Evolutionary conservation across 2,113 vertebrate species (phyloP).

Genomic region (Heptranchias perlo): DNA sequence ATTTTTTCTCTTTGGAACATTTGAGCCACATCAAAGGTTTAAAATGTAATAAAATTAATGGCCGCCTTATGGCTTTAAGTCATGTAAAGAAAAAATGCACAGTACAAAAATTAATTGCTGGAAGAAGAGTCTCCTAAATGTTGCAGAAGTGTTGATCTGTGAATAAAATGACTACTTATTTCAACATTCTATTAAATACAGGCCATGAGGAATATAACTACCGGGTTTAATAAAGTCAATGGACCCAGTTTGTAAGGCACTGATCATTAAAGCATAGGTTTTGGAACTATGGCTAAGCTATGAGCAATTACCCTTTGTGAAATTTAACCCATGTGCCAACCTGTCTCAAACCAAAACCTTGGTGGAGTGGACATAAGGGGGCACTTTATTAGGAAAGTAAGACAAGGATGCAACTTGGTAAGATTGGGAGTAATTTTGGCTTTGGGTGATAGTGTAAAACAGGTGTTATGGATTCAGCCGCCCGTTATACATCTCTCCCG

Average conservation of each 20-base stretch:
- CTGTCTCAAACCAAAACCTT: too few relatives aligned
- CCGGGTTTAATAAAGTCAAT: slow-evolving; percentile 9
- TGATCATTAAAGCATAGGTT: background rate
- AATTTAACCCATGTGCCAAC: too few relatives aligned
- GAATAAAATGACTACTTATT: slow-evolving; percentile 25
- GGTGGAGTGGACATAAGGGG: too few relatives aligned
- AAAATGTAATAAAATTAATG: background rate
- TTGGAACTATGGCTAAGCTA: background rate
- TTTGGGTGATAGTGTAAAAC: too few relatives aligned
- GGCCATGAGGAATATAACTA: background rate
- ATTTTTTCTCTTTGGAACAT: background rate
- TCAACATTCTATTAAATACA: background rate
- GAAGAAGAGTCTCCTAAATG: background rate
- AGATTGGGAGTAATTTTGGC: too few relatives aligned
- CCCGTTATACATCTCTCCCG: too few relatives aligned
- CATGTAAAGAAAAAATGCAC: background rate
- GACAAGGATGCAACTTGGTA: too few relatives aligned
- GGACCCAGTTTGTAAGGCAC: background rate
- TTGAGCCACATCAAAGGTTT: background rate
- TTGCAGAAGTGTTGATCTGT: slow-evolving; percentile 15
- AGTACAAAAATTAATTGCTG: slow-evolving; percentile 21
- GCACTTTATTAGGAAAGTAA: too few relatives aligned
- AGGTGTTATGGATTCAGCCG: too few relatives aligned
- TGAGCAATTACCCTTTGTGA: too few relatives aligned
- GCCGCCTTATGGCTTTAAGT: background rate